Base-by-base conservation (phyloP, 2,113 vertebrate genomes). In the Hemicordylus capensis region DNA sequence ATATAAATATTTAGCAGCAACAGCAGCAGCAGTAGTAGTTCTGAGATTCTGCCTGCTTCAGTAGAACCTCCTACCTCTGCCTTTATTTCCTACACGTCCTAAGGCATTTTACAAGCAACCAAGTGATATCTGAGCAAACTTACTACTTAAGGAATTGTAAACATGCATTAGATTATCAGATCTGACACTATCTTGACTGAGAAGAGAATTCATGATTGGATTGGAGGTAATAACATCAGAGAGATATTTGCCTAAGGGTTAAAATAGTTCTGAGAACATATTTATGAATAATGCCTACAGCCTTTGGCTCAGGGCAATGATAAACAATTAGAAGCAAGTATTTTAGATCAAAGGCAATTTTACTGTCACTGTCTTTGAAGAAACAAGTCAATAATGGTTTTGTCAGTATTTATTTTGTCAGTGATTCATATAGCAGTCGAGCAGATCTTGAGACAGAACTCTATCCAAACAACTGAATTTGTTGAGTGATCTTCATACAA, bases 371-470 rank as follows among this genome's bases (percentile, higher is more conserved):
- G 51, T 85, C 54, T 89, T 90, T 86, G 77, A 84, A 78, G 22
- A 76, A 89, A 12, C 46, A 54, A 88, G 76, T 66, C 48, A 59
- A 9, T 83, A 91, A 87, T 90, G 87, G n/a, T 84, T 93, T 88
- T 88, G 92, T 90, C 85, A 91, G 67, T 0, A 0, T 76, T 89
- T 15, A 44, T 83, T 89, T 89, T 31, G 58, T 59, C 87, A 56
- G 54, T 7, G 89, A 61, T 0, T 92, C 84, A 93, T 77, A 70
- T 2, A 70, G 81, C 83, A 83, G 85, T 61, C 75, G 88, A 81
- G 81, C 3, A 74, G 39, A 86, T 87, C 84, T 85, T 64, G n/a
- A 58, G 31, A 76, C n/a, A 69, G 81, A 85, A 31, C 78, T 72
- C 86, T 87, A 64, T 85, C 64, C 80, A 86, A 83, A 83, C 81